These are phyloP conservation scores for Elymnias hypermnestra DNA, from an alignment of 1,140 invertebrate genomes.

Conservation along the genomic window DNA sequence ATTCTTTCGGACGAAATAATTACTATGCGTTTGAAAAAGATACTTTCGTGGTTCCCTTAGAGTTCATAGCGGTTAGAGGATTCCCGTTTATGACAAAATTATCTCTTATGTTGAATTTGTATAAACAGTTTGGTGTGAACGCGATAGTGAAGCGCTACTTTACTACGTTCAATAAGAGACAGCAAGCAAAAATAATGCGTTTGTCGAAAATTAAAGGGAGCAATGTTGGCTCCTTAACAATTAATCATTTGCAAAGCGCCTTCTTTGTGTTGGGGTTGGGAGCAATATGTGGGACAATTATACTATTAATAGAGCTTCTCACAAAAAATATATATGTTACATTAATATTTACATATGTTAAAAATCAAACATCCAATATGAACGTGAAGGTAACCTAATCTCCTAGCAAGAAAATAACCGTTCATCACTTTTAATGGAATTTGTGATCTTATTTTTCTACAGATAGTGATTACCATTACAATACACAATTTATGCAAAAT, in stretches of 20 bases:
- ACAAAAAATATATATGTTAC: too few relatives aligned
- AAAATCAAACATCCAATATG: too few relatives aligned
- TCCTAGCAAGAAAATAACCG: too few relatives aligned
- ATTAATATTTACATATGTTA: too few relatives aligned
- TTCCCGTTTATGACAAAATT: constrained; percentile 71
- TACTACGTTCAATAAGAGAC: constrained; percentile 19
- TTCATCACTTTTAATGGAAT: too few relatives aligned
- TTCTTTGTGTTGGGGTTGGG: constrained; percentile 66
- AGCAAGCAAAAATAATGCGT: constrained; percentile 26
- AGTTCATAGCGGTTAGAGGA: constrained; percentile 71
- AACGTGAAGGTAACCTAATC: too few relatives aligned
- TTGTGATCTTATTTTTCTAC: too few relatives aligned
- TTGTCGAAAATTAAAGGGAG: constrained; percentile 13
- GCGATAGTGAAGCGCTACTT: constrained; percentile 40
- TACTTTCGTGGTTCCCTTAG: constrained; percentile 71
- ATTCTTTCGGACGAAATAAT: constrained; percentile 37
- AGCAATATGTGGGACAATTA: constrained; percentile 31
- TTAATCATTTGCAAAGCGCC: constrained; percentile 69
- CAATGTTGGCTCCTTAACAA: constrained; percentile 54
- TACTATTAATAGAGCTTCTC: constrained; percentile 40
- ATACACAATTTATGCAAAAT: too few relatives aligned
- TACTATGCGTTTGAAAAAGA: constrained; percentile 60
- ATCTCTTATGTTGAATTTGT: constrained; percentile 51
- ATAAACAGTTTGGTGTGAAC: constrained; percentile 65
- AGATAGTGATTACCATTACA: too few relatives aligned